Evolutionary conservation across 2,797 vertebrate genomes (phyloP), one percentile per base, ranked within the genome.

Genomic region (Pempheris klunzingeri): DNA sequence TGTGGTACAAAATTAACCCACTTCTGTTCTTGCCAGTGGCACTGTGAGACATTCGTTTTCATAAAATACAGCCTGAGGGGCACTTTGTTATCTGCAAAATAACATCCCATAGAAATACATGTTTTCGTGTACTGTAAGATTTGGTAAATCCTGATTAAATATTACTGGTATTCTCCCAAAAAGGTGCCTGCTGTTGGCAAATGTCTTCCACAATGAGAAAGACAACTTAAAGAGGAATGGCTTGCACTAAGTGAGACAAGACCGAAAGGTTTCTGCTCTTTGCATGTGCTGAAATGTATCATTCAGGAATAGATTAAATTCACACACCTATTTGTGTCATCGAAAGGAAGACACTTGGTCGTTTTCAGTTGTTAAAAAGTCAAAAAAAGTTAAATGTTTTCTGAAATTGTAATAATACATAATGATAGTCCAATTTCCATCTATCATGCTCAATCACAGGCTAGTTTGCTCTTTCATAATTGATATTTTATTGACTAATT

Each of bases 21-120:
- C 49, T 68, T 63, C n/a, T 72, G 38, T 50, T 52, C 18, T 58
- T 50, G 71, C 71, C 70, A 30, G 68, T 60, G 47, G 53, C 68
- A 10, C 43, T 53, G 63, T 28, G 18, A 32, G 46, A 34, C 61
- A 46, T 76, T 69, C 28, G 43, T 77, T 61, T 52, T 69, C 46
- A 62, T 80, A 44, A 39, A 30, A 65, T 44, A 24, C 22, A 74
- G 44, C 43, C 47, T 7, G 24, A 41, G 34, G 55, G 60, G 3
- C 32, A 34, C 64, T 44, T 41, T 69, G 34, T 59, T 72, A 55
- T 77, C 61, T 69, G 41, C 46, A 46, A 43, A 53, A 30, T 12
- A 67, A 46, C 18, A 60, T 50, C 7, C 38, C 14, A 18, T 44
- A 18, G 7, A 66, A 66, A 67, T 61, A 39, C 47, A 18, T 55